These are phyloP conservation scores for Siniperca scherzeri DNA, from an alignment of 2,797 vertebrate genomes.

Conservation along the genomic window DNA sequence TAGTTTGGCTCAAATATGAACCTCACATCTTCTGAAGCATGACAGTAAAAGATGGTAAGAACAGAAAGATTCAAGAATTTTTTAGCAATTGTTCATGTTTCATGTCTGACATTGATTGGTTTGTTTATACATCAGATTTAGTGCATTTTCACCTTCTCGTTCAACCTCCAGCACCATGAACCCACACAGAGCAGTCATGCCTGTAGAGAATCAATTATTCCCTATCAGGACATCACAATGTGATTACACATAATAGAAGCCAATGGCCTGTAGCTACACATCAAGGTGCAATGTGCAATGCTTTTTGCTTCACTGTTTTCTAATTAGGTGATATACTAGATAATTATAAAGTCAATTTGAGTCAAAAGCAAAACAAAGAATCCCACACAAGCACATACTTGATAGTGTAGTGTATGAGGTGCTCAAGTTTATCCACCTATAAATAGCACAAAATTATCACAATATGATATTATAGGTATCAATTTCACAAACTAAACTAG, in stretches of 20 bases:
- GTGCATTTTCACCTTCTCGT: constrained; percentile 9
- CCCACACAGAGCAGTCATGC: constrained; percentile 17
- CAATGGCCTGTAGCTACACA: background rate
- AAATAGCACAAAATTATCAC: background rate
- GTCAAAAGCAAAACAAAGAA: background rate
- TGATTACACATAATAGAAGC: constrained; percentile 6
- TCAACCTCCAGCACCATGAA: background rate
- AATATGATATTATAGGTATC: background rate
- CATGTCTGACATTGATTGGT: background rate
- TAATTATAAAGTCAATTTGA: background rate
- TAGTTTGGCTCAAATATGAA: constrained; percentile 2
- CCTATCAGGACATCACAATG: constrained; percentile 9
- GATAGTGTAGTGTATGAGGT: background rate
- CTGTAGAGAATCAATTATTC: constrained; percentile 47
- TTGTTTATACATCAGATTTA: background rate
- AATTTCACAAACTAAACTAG: background rate
- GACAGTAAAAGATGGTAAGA: background rate
- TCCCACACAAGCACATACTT: background rate
- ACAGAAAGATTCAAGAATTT: background rate
- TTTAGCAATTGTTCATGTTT: background rate
- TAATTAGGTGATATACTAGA: constrained; percentile 27
- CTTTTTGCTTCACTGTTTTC: constrained; percentile 36
- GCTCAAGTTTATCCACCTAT: background rate
- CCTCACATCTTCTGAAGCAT: background rate
- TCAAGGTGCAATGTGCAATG: background rate